A percentile compares a stretch with the other conserved stretches of the same genome.
These are phyloP conservation scores for Anableps anableps DNA, from an alignment of 2,797 vertebrate species.

Conservation along the genomic window DNA sequence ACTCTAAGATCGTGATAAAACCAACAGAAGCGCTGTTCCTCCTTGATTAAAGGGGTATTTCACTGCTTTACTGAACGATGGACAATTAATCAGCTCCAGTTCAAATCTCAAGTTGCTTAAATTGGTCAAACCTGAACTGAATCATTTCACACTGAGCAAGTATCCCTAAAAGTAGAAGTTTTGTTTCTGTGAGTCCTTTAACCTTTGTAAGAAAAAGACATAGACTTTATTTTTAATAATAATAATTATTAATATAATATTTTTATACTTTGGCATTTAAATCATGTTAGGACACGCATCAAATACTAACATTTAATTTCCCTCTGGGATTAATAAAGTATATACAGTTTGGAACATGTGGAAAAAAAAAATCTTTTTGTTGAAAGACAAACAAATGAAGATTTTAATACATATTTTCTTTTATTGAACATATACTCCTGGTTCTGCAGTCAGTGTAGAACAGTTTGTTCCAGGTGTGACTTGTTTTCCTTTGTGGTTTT, in stretches of 20 bases:
- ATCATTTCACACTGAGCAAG: not conserved
- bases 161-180: not conserved
- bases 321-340: not conserved
- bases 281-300: not conserved
- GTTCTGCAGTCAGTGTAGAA: not conserved
- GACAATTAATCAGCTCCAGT: not conserved
- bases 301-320: not conserved
- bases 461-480: not conserved
- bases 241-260: no score
- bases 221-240: no score
- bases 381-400: not conserved
- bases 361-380: no score
- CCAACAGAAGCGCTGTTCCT: constrained; percentile 21
- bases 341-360: not conserved
- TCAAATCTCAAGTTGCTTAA: not conserved
- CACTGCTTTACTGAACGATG: not conserved
- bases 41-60: not conserved
- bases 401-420: not conserved
- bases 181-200: not conserved
- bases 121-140: not conserved
- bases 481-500: not conserved
- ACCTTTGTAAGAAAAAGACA: not conserved
- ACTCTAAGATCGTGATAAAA: constrained; percentile 25
- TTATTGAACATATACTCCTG: not conserved
- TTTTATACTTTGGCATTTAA: not conserved